Evolutionary conservation across 1,140 invertebrate species (phyloP), one percentile per base, ranked within the genome.

Genomic region (Drosophila pseudoobscura): DNA sequence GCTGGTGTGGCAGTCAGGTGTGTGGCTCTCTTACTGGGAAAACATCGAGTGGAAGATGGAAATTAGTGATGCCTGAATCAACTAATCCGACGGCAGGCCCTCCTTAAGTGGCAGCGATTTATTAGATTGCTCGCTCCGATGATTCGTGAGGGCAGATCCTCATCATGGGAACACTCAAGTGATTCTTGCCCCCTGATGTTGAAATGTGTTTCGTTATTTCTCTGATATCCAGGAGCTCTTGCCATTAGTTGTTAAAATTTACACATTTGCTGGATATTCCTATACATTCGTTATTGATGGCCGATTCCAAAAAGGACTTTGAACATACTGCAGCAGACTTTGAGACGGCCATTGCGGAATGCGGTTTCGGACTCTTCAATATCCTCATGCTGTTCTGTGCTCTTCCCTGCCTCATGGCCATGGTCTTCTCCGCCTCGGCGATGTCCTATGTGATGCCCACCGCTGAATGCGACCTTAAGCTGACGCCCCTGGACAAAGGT

Each of bases 391-490:
- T 95, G 68, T 68, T 95, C 29, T 92, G 93, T 56, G 92, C 93
- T 0, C 83, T 96, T 35, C 94, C 94, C 0, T 94, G 93, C 7
- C 93, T 94, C 53, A 94, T 93, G 92, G 93, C 94, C 13, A 92
- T 94, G 9, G 93, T 95, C 6, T 94, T 95, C 56, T 94, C 95
- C 7, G 94, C 93, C 2, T 93, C 93, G 35, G 93, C 94, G 1
- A 92, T 95, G 24, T 94, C 94, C 1, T 95, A 94, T 87, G 94
- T 96, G 69, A 92, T 96, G 78, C 95, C 95, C 2, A 92, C 93
- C 2, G 95, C 95, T 0, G 94, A 95, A 65, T 96, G 95, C 80
- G 95, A 96, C 83, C 92, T 96, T 53, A 61, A 94, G n/a, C 91
- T 96, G 8, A 92, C 92, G 5, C 77, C 94, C 6, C 75, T 94